Conservation (phyloP, 2,888 invertebrate species). For the Apamea anceps region DNA sequence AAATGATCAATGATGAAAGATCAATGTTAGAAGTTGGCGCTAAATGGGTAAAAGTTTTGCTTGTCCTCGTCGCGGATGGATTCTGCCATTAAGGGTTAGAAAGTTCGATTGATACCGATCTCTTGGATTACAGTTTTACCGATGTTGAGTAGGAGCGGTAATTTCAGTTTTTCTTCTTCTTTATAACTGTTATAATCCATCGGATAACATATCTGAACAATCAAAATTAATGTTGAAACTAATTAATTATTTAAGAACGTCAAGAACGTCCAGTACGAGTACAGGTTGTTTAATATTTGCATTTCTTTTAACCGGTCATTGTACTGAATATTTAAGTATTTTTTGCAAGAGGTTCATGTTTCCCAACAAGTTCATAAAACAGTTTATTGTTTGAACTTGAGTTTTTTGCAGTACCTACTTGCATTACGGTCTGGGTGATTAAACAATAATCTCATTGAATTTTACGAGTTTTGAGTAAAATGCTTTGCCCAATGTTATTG, state of each 20-base stretch:
- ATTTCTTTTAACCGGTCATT: slow-evolving; percentile 19
- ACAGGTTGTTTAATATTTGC: slow-evolving; percentile 15
- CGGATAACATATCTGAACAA: not conserved
- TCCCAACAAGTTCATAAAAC: slow-evolving; percentile 11
- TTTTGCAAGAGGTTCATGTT: slow-evolving; percentile 6
- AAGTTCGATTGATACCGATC: slow-evolving; percentile 71
- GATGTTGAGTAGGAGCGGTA: slow-evolving; percentile 39
- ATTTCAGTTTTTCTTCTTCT: slow-evolving; percentile 19
- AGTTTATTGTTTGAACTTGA: slow-evolving; percentile 9
- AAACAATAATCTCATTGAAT: slow-evolving; percentile 28
- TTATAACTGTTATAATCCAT: not conserved
- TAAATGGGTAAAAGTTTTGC: slow-evolving; percentile 67
- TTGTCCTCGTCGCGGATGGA: slow-evolving; percentile 64
- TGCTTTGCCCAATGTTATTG: slow-evolving; percentile 19
- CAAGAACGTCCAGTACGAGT: not conserved
- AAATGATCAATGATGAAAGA: slow-evolving; percentile 62
- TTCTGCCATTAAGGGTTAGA: slow-evolving; percentile 66
- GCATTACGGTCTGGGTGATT: slow-evolving; percentile 1
- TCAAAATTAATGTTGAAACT: not conserved
- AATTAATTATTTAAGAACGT: not conserved
- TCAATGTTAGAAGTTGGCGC: slow-evolving; percentile 64
- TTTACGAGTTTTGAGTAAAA: slow-evolving; percentile 25
- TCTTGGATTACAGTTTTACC: slow-evolving; percentile 61
- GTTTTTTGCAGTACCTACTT: slow-evolving; percentile 8
- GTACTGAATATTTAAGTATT: slow-evolving; percentile 20